Base-by-base conservation (phyloP, 2,113 vertebrate genomes). In the Mustela lutreola region DNA sequence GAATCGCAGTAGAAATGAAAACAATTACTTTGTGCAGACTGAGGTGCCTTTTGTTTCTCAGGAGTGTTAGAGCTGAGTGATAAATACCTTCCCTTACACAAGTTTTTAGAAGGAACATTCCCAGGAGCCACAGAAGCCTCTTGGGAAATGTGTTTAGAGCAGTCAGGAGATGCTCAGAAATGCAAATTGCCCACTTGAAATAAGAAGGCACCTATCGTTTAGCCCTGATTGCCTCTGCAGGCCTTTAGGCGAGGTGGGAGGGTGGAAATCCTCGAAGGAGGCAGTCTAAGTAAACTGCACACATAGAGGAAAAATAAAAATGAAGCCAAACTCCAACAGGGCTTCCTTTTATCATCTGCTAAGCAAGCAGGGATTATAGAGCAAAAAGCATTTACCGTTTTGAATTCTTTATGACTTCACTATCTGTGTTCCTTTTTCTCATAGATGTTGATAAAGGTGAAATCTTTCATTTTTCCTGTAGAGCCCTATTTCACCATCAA, bases 121-220 rank as follows among this genome's bases (percentile, higher is more conserved):
- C 71, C 9, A 2, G 5, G 45, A 97, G 81, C 78, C 36, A 21
- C 65, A 93, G 80, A 96, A 73, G 45, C 80, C 84, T 36, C 16
- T 4, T 4, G 11, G 2, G 21, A 85, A 94, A 79, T 6, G 50
- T 93, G 88, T 75, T 97, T 58, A 94, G 88, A 93, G 36, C 89
- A 87, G 83, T 78, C 88, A 88, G 94, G 84, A 97, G 97, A 95
- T 84, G 70, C 97, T 98, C 90, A 91, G 80, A 96, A 97, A 97
- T 97, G 95, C 92, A 97, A 97, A 98, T 97, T 95, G 79, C 88
- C 81, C 76, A 92, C 97, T 98, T 96, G 96, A 97, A 96, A 95
- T 94, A 96, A 98, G 95, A 96, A 95, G 94, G 97, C 92, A 56
- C 84, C 95, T 90, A 97, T 97, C 95, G 90, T 97, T 97, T 84